Percentiles rank a stretch among this genome's conserved stretches.
Evolutionary conservation across 2,888 invertebrate species (phyloP).

Genomic region (Leucophora obtusa): DNA sequence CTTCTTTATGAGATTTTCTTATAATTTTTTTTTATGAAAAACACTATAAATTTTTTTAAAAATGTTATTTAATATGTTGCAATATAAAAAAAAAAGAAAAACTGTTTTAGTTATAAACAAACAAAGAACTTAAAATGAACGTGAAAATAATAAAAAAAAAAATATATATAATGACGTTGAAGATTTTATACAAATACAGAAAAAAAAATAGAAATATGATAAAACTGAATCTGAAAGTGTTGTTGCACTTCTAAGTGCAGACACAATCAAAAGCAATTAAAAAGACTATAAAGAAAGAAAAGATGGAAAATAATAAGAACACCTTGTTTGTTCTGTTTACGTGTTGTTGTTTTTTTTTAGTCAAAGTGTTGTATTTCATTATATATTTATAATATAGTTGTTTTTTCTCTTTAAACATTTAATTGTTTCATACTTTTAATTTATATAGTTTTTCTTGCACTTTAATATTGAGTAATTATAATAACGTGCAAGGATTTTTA

Average conservation of each 20-base stretch:
- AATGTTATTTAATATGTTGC: background rate
- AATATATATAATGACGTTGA: slow-evolving; percentile 14
- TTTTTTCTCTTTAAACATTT: background rate
- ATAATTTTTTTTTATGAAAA: background rate
- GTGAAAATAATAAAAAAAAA: slow-evolving; percentile 2
- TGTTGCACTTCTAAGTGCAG: background rate
- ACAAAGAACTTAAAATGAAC: background rate
- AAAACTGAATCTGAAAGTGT: background rate
- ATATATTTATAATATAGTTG: background rate
- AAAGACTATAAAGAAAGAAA: background rate
- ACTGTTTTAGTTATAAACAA: no score
- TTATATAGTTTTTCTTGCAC: background rate
- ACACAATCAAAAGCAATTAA: background rate
- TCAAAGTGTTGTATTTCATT: background rate
- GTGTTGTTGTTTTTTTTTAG: background rate
- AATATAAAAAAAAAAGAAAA: background rate
- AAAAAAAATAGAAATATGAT: background rate
- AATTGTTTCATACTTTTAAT: background rate
- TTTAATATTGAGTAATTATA: no score
- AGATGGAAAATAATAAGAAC: background rate
- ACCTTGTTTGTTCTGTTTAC: background rate
- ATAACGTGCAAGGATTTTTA: no score
- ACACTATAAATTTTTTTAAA: background rate
- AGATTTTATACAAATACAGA: background rate
- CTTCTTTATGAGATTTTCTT: background rate